phyloP scores from a whole-genome alignment of 2,888 invertebrate species.

The Netelia inedita region DNA sequence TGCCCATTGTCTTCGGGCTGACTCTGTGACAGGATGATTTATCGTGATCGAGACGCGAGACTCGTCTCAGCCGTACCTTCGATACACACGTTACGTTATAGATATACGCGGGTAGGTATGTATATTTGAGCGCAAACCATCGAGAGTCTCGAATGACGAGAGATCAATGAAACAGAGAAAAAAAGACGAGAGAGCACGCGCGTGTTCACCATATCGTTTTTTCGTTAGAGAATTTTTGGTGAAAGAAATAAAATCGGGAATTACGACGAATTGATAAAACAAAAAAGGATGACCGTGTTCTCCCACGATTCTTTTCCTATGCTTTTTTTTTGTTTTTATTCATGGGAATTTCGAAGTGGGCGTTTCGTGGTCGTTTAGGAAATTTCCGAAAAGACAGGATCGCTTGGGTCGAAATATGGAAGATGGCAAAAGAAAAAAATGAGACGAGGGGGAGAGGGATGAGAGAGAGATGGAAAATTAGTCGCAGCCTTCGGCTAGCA shows the following conservation, averaged over 20 bases:
- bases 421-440: not conserved
- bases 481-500: slow-evolving; percentile 63
- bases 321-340: not conserved
- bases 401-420: not conserved
- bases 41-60: slow-evolving; percentile 60
- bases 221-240: not conserved
- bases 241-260: not conserved
- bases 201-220: not conserved
- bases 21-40: slow-evolving; percentile 62
- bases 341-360: not conserved
- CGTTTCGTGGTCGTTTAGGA: slow-evolving; percentile 2
- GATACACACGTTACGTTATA: not conserved
- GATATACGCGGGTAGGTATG: not conserved
- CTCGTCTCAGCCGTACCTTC: slow-evolving; percentile 58
- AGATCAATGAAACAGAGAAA: slow-evolving; percentile 3
- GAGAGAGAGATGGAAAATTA: slow-evolving; percentile 49
- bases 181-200: not conserved
- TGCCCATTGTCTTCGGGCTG: slow-evolving; percentile 58
- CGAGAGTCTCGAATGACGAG: not conserved
- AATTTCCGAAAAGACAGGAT: slow-evolving; percentile 17
- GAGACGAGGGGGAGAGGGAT: not conserved
- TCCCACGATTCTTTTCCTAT: not conserved
- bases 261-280: not conserved
- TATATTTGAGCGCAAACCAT: not conserved
- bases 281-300: not conserved